Evolutionary conservation across 2,888 invertebrate species (phyloP), one percentile per base, ranked within the genome.

Genomic region (Hydrotaea cyrtoneurina): DNA sequence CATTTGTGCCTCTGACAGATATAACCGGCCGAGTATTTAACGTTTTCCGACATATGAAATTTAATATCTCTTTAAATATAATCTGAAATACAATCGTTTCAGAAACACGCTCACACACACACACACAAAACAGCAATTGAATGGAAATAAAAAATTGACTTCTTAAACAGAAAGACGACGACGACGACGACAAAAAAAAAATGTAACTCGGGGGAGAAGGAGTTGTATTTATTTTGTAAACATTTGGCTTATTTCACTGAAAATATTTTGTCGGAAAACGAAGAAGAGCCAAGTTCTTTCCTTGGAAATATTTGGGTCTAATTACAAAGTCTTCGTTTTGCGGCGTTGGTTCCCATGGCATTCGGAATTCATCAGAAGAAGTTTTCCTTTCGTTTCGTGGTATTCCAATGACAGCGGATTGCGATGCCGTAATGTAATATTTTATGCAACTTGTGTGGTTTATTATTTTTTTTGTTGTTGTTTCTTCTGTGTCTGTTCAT

Each of bases 141-240:
- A 31, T 31, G 0, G 50, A 50, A 50, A 62, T 0, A 46, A 31
- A 55, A 80, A 77, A 71, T 55, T 43, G 13, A 43, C 66, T 17
- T 17, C 31, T 31, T 31, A n/a, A 64, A 64, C 10, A 64, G 36
- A 39, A 66, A 66, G 43, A 36, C 3, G 39, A 39, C 13, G 11
- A 64, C 36, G 10, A n/a, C 8, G 26, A 59, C n/a, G 13, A 19
- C 3, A 50, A 15, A 2, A 4, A 15, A 19, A 11, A 11, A 36
- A 36, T n/a, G 36, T 8, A 8, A 36, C 36, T 3, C 10, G 21
- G 19, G 8, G 66, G 11, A 23, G 46, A 23, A 50, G 74, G 73
- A 78, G 79, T 82, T 72, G 59, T 73, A 74, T 77, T 85, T 85
- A 66, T 82, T 84, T 69, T 69, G 76, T 69, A 82, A 85, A 79